These are phyloP conservation scores for Panagrolaimus sp. DNA, from an alignment of 1,140 invertebrate genomes.

Conservation along the genomic window DNA sequence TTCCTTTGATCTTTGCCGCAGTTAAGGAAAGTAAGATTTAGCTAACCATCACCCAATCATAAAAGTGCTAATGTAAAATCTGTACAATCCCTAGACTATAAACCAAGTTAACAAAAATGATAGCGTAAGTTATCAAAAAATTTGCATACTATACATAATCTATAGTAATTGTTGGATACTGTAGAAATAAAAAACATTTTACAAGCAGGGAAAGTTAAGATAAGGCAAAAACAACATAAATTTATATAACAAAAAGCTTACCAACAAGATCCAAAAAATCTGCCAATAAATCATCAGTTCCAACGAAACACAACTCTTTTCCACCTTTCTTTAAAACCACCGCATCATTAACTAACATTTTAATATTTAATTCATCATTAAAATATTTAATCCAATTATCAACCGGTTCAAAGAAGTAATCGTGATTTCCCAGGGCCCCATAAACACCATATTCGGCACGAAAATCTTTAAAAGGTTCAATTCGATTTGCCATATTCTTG, in stretches of 20 bases:
- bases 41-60: too few species aligned
- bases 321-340: constrained; percentile 13
- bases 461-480: constrained; percentile 31
- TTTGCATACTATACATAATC: too few species aligned
- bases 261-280: constrained; percentile 30
- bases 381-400: constrained; percentile 44
- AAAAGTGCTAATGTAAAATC: too few species aligned
- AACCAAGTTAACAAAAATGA: too few species aligned
- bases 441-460: constrained; percentile 38
- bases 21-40: too few species aligned
- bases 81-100: too few species aligned
- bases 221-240: neutral
- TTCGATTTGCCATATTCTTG: constrained; percentile 25
- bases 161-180: too few species aligned
- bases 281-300: constrained; percentile 39
- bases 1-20: too few species aligned
- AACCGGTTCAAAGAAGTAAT: constrained; percentile 31
- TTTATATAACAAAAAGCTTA: constrained; percentile 3
- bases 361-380: constrained; percentile 29
- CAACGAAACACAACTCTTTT: constrained; percentile 32
- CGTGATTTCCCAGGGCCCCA: constrained; percentile 37
- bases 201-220: constrained; percentile 33
- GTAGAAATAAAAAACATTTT: too few species aligned
- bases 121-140: too few species aligned
- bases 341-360: constrained; percentile 29